phyloP scores from a whole-genome alignment of 2,797 vertebrate genomes.

The Acestrorhynchus altus region DNA sequence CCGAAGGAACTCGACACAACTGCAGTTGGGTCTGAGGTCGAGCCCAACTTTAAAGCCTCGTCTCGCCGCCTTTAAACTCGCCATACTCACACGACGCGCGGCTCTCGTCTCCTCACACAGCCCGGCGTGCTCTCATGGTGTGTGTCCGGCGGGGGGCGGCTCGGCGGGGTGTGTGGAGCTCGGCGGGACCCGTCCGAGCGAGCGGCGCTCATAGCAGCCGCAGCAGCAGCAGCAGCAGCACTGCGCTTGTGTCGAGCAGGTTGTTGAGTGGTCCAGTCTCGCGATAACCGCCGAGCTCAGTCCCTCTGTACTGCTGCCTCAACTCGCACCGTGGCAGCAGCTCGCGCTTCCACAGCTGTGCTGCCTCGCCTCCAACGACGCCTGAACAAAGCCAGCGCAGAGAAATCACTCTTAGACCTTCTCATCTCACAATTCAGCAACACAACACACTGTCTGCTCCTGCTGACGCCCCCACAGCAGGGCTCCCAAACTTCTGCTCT shows the following conservation, averaged over 20 bases:
- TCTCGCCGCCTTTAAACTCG: conserved; percentile 42
- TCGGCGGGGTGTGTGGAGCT: conserved; percentile 76
- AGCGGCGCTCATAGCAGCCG: conserved; percentile 77
- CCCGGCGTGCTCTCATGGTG: conserved; percentile 78
- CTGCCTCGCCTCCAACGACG: too few species aligned
- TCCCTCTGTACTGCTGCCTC: conserved; percentile 78
- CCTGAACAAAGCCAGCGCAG: too few species aligned
- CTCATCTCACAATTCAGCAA: too few species aligned
- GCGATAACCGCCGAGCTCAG: conserved; percentile 82
- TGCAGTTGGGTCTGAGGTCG: conserved; percentile 65
- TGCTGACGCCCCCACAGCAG: conserved; percentile 68
- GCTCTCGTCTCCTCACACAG: conserved; percentile 65
- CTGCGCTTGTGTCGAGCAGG: conserved; percentile 82
- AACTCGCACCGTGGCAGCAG: conserved; percentile 83
- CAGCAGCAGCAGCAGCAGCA: conserved; percentile 66
- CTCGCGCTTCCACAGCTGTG: conserved; percentile 67
- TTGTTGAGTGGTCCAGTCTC: conserved; percentile 88
- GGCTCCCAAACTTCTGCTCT: conserved; percentile 14
- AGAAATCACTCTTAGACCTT: too few species aligned
- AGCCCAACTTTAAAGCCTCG: conserved; percentile 76
- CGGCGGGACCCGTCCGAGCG: conserved; percentile 76
- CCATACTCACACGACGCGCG: conserved; percentile 71
- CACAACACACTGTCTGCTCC: too few species aligned
- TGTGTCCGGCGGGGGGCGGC: conserved; percentile 82
- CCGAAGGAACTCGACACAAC: conserved; percentile 77